Evolutionary conservation across 2,113 vertebrate genomes (phyloP).

Genomic region (Hydropotes inermis): DNA sequence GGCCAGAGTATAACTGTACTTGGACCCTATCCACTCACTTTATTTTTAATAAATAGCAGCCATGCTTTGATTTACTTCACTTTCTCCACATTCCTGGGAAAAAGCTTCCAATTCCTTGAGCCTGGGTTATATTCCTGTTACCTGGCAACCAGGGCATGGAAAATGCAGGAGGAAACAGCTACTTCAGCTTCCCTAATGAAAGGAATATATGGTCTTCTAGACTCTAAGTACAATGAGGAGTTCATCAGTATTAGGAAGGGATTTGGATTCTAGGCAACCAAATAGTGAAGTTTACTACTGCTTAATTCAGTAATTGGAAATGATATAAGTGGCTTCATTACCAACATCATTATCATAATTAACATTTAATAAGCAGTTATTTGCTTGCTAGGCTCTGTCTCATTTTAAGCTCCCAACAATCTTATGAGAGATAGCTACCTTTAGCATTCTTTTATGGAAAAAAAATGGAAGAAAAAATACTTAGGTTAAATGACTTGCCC

Average conservation of each 20-base stretch:
- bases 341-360: background rate
- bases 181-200: background rate
- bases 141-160: background rate
- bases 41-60: background rate
- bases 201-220: background rate
- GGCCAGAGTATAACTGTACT: background rate
- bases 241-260: background rate
- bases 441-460: background rate
- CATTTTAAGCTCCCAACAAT: background rate
- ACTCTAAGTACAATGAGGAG: background rate
- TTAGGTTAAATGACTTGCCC: background rate
- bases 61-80: background rate
- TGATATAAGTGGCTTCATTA: background rate
- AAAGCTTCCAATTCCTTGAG: background rate
- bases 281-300: background rate
- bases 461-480: background rate
- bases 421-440: background rate
- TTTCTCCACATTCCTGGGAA: background rate
- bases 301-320: constrained; percentile 14
- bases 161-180: background rate
- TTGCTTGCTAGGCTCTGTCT: background rate
- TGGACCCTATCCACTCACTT: background rate
- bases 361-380: background rate
- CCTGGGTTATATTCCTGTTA: background rate
- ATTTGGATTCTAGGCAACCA: background rate